Percentiles rank a stretch among this genome's conserved stretches.
These are phyloP conservation scores for Tiaroga cobitis DNA, from an alignment of 2,797 vertebrate species.

Conservation along the genomic window DNA sequence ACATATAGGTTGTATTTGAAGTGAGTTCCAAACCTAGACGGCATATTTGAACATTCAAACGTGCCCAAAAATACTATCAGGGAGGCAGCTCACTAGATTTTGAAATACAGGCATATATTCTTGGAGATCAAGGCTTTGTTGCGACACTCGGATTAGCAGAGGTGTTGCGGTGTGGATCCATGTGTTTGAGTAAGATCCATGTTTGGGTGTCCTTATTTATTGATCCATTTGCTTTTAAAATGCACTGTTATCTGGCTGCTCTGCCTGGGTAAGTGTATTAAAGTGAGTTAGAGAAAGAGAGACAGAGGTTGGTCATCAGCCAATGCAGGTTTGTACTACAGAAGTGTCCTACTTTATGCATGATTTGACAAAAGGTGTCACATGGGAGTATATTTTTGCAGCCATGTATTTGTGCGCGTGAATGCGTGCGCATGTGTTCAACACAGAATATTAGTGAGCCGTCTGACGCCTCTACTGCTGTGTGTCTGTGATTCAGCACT, in stretches of 20 bases:
- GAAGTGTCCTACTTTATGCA: slow-evolving; percentile 56
- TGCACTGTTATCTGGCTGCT: background rate
- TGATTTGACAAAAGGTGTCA: slow-evolving; percentile 52
- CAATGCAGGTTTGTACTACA: slow-evolving; percentile 37
- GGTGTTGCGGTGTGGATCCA: slow-evolving; percentile 10
- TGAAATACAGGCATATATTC: slow-evolving; percentile 13
- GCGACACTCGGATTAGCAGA: slow-evolving; percentile 14
- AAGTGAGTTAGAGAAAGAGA: slow-evolving; percentile 10
- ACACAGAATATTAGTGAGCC: slow-evolving; percentile 56
- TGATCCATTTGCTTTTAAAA: slow-evolving; percentile 44
- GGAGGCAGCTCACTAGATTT: slow-evolving; percentile 8
- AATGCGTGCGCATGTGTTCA: slow-evolving; percentile 1
- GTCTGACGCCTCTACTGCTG: slow-evolving; percentile 19
- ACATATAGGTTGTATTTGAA: slow-evolving; percentile 1
- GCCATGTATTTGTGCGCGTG: slow-evolving; percentile 25
- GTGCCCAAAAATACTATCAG: background rate
- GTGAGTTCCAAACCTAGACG: background rate
- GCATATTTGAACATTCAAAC: background rate
- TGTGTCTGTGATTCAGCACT: slow-evolving; percentile 62
- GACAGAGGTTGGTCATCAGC: slow-evolving; percentile 25
- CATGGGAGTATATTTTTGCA: slow-evolving; percentile 41
- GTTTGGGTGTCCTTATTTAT: slow-evolving; percentile 44
- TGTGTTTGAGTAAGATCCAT: slow-evolving; percentile 25
- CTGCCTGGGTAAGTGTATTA: slow-evolving; percentile 5
- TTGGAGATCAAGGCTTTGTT: slow-evolving; percentile 17